phyloP scores from a whole-genome alignment of 2,113 vertebrate species.

The Aspidoscelis tigris region DNA sequence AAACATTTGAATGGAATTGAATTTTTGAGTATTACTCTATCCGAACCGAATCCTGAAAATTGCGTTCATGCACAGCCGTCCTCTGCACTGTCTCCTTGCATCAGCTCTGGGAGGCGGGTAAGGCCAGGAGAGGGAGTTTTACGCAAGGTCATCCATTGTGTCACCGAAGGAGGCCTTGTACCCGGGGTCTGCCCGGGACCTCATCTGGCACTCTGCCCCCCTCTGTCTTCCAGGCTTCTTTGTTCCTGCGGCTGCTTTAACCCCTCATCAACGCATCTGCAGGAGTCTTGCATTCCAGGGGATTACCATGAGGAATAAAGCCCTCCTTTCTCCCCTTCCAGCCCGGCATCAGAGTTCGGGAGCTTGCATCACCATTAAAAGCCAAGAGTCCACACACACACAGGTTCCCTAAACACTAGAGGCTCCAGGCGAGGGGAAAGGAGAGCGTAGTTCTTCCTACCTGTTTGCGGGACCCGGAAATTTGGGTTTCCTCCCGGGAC shows the following conservation, averaged over 20 bases:
- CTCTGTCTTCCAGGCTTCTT: background rate
- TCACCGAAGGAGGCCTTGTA: too few relatives aligned
- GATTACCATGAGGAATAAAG: background rate
- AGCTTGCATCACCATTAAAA: background rate
- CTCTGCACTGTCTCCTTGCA: too few relatives aligned
- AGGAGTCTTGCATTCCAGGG: rapidly evolving
- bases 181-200: background rate
- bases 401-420: background rate
- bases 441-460: background rate
- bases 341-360: background rate
- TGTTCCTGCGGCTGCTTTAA: background rate
- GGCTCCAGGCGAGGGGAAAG: background rate
- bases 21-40: too few relatives aligned
- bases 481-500: constrained; percentile 47
- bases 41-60: too few relatives aligned
- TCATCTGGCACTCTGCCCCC: too few relatives aligned
- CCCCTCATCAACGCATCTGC: background rate
- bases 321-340: background rate
- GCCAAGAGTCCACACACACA: too few relatives aligned
- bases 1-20: too few relatives aligned
- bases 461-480: constrained; percentile 42
- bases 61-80: too few relatives aligned
- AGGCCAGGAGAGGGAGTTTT: too few relatives aligned
- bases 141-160: too few relatives aligned
- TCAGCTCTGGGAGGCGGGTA: too few relatives aligned